Evolutionary conservation across 2,113 vertebrate genomes (phyloP).

Genomic region (Boleophthalmus pectinirostris): DNA sequence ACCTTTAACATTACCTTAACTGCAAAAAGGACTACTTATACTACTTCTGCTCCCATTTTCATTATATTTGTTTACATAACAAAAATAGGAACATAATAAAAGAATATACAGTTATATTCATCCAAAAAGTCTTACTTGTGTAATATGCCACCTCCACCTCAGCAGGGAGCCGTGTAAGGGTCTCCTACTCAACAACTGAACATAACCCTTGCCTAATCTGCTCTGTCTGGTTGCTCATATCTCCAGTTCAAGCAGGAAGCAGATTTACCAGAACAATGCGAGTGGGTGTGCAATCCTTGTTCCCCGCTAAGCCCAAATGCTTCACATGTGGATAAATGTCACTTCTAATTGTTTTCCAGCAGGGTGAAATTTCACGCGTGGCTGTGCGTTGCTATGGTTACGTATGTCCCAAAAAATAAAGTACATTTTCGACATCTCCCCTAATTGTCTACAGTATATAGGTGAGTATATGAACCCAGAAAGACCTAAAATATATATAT

Average conservation of each 20-base stretch:
- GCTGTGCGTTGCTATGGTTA: slow-evolving; percentile 55
- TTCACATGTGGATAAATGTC: slow-evolving; percentile 61
- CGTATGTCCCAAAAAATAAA: slow-evolving; percentile 28
- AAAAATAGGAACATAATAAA: too few relatives aligned
- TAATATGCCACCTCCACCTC: not conserved
- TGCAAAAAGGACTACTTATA: not conserved
- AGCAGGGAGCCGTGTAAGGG: slow-evolving; percentile 19
- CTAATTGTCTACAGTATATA: slow-evolving; percentile 32
- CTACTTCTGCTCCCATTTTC: not conserved
- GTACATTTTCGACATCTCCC: slow-evolving; percentile 30
- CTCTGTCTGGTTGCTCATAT: slow-evolving; percentile 22
- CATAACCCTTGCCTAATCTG: slow-evolving; percentile 35
- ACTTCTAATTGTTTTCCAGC: slow-evolving; percentile 57
- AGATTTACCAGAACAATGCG: slow-evolving; percentile 31
- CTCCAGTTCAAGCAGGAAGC: slow-evolving; percentile 25
- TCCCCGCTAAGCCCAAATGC: slow-evolving; percentile 25
- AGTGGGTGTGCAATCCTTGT: slow-evolving; percentile 39
- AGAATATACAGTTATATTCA: not conserved
- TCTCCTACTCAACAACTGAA: slow-evolving; percentile 39
- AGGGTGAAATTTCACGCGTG: slow-evolving; percentile 26
- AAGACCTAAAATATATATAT: slow-evolving; percentile 35
- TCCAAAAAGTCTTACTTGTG: not conserved
- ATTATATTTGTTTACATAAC: not conserved
- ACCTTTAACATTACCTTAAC: too few relatives aligned
- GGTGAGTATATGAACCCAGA: slow-evolving; percentile 45